Evolutionary conservation across 2,888 invertebrate genomes (phyloP).

Genomic region (Caenorhabditis sulstoni): DNA sequence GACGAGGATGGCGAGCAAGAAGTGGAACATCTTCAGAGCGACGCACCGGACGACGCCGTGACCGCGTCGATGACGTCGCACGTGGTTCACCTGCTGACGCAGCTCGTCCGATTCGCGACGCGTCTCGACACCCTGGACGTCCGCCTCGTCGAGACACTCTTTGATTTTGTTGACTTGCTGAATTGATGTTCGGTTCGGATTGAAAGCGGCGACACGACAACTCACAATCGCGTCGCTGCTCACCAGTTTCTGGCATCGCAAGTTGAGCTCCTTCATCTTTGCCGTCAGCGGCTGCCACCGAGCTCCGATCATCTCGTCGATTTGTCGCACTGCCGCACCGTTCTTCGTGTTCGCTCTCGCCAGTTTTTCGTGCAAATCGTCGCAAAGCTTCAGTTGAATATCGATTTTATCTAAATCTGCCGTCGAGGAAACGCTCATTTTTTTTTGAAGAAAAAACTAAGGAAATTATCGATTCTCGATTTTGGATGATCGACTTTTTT

Average conservation of each 20-base stretch:
- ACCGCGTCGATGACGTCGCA: conserved; percentile 12
- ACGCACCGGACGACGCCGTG: conserved; percentile 22
- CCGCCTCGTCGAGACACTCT: conserved; percentile 42
- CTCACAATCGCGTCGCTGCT: too few species aligned
- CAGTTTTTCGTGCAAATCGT: conserved; percentile 27
- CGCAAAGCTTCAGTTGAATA: conserved; percentile 32
- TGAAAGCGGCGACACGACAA: background rate
- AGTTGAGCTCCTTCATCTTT: too few species aligned
- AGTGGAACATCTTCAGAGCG: conserved; percentile 7
- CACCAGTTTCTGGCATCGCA: background rate
- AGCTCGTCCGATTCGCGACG: conserved; percentile 44
- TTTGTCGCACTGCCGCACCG: too few species aligned
- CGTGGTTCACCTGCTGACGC: conserved; percentile 18
- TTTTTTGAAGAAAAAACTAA: background rate
- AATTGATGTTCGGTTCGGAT: background rate
- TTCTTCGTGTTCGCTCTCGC: background rate
- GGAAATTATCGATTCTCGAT: too few species aligned
- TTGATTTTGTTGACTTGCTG: conserved; percentile 41
- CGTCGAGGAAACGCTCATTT: background rate
- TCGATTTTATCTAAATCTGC: conserved; percentile 33
- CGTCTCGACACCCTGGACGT: conserved; percentile 38
- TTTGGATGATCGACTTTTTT: too few species aligned
- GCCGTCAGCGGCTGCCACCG: too few species aligned
- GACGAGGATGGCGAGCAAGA: background rate
- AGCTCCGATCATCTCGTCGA: too few species aligned